Evolutionary conservation across 2,888 invertebrate genomes (phyloP).

Genomic region (Drosophila paranaensis): DNA sequence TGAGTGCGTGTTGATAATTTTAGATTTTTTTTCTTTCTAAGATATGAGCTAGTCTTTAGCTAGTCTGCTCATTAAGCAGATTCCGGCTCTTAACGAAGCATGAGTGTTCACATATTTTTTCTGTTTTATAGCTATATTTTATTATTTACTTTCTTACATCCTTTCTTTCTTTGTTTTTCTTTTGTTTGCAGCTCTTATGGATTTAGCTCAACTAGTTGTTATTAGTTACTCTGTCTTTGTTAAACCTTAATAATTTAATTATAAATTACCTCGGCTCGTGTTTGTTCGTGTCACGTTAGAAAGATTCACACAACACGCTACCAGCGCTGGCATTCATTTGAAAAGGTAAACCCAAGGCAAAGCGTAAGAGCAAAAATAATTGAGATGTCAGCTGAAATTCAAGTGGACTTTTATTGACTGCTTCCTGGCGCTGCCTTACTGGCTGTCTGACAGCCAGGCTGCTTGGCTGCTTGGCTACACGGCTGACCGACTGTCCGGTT

Average conservation of each 20-base stretch:
- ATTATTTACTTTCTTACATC: neutral
- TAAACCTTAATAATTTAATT: neutral
- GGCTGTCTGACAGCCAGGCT: conserved; percentile 21
- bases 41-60: neutral
- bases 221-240: neutral
- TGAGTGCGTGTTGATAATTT: neutral
- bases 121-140: neutral
- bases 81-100: neutral
- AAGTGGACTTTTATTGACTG: conserved; percentile 80
- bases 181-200: neutral
- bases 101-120: neutral
- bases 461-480: conserved; percentile 20
- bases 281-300: conserved; percentile 1
- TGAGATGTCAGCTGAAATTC: conserved; percentile 76
- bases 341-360: conserved; percentile 26
- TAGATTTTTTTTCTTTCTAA: no score
- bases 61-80: neutral
- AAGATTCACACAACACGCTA: neutral
- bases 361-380: conserved; percentile 69
- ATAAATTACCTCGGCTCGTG: neutral
- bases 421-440: conserved; percentile 45
- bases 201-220: neutral
- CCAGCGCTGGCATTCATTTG: conserved; percentile 14
- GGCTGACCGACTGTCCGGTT: conserved; percentile 26
- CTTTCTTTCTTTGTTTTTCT: neutral